Percentiles rank a stretch among this genome's conserved stretches.
Evolutionary conservation across 2,888 invertebrate species (phyloP).

Genomic region (Hipparchia semele): DNA sequence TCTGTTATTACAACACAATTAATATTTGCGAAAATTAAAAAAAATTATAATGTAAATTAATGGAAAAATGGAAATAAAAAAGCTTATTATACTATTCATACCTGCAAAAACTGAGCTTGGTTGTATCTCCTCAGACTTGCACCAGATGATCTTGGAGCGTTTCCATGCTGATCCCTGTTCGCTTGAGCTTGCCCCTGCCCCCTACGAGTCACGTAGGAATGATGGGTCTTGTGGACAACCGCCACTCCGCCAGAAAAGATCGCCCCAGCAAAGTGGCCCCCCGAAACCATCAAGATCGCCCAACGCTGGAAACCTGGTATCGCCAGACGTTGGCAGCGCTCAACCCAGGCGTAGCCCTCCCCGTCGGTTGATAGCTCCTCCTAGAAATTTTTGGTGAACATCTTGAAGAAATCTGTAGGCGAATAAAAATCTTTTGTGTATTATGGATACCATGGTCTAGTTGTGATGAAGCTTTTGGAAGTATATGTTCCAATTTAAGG

Average conservation of each 20-base stretch:
- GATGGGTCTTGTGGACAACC: conserved; percentile 90
- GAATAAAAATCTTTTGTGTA: background rate
- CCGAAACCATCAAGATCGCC: conserved; percentile 92
- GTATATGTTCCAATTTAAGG: too few relatives aligned
- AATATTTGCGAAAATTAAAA: too few relatives aligned
- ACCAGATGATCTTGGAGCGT: conserved; percentile 90
- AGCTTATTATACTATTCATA: conserved; percentile 48
- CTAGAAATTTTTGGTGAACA: conserved; percentile 50
- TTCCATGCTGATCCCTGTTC: conserved; percentile 84
- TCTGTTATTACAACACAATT: too few relatives aligned
- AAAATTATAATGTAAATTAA: too few relatives aligned
- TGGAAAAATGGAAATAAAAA: too few relatives aligned
- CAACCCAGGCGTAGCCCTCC: conserved; percentile 69
- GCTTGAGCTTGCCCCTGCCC: conserved; percentile 92
- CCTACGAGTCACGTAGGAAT: conserved; percentile 92
- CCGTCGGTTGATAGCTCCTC: conserved; percentile 77
- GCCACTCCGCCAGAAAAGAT: conserved; percentile 71
- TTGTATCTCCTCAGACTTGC: conserved; percentile 91
- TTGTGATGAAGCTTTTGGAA: background rate
- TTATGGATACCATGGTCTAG: background rate
- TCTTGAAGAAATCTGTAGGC: background rate
- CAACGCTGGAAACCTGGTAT: conserved; percentile 81
- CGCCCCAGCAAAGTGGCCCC: conserved; percentile 84
- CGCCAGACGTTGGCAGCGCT: conserved; percentile 60
- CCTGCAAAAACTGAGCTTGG: conserved; percentile 88